Percentiles rank a stretch among this genome's conserved stretches.
Evolutionary conservation across 2,113 vertebrate genomes (phyloP).

Genomic region (Chlamydotis undulata): DNA sequence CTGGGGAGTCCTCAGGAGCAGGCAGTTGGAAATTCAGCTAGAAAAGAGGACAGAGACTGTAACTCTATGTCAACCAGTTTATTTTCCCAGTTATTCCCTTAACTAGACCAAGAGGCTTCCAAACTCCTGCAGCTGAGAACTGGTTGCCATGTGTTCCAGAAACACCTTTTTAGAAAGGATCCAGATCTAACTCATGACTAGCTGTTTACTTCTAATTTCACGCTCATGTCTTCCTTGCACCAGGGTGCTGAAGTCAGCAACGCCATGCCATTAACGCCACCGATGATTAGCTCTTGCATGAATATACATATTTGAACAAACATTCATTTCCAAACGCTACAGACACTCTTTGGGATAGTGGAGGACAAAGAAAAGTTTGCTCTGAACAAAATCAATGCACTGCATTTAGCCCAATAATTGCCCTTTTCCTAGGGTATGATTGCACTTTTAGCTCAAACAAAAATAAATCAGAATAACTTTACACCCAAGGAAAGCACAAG

Average conservation of each 20-base stretch:
- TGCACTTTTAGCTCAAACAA: background rate
- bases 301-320: background rate
- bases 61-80: background rate
- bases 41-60: background rate
- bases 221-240: background rate
- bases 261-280: background rate
- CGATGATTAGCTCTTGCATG: background rate
- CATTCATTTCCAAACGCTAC: background rate
- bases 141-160: background rate
- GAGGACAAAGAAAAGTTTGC: background rate
- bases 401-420: background rate
- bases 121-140: background rate
- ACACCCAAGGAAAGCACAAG: accelerated
- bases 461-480: background rate
- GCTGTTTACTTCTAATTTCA: conserved; percentile 24
- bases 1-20: background rate
- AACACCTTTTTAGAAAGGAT: background rate
- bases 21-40: background rate
- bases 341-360: background rate
- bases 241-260: background rate
- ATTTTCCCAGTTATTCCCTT: background rate
- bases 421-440: background rate
- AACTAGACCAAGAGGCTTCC: background rate
- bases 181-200: background rate
- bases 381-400: background rate